A percentile compares a stretch with the other conserved stretches of the same genome.
Evolutionary conservation across 2,797 vertebrate genomes (phyloP).

Genomic region (Echiichthys vipera): DNA sequence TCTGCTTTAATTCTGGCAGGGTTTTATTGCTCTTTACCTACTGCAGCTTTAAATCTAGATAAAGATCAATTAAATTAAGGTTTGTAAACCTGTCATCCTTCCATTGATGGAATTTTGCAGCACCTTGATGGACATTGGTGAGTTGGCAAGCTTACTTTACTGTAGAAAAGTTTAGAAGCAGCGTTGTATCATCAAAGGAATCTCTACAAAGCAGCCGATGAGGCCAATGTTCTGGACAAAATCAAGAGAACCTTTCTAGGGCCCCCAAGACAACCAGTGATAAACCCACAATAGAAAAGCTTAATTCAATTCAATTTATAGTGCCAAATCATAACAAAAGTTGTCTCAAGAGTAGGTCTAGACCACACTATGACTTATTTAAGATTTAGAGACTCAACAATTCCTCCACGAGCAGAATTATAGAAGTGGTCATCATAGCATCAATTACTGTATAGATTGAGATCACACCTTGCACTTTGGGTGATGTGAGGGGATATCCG

Average conservation of each 20-base stretch:
- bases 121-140: background rate
- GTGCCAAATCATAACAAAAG: background rate
- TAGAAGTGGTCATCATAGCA: no score
- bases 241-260: background rate
- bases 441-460: background rate
- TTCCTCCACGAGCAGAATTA: no score
- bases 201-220: slow-evolving; percentile 14
- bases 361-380: no score
- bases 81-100: background rate
- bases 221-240: slow-evolving; percentile 25
- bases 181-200: background rate
- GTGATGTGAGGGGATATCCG: slow-evolving; percentile 96
- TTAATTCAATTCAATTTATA: slow-evolving; percentile 25
- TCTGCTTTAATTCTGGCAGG: no score
- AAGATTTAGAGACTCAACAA: no score
- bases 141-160: slow-evolving; percentile 5
- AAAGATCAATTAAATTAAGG: background rate
- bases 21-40: no score
- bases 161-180: background rate
- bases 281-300: slow-evolving; percentile 52
- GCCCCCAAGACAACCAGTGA: slow-evolving; percentile 35
- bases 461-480: slow-evolving; percentile 89
- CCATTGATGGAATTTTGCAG: background rate
- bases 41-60: no score
- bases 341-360: no score